These are phyloP conservation scores for Carapus acus DNA, from an alignment of 2,797 vertebrate genomes.

Conservation along the genomic window DNA sequence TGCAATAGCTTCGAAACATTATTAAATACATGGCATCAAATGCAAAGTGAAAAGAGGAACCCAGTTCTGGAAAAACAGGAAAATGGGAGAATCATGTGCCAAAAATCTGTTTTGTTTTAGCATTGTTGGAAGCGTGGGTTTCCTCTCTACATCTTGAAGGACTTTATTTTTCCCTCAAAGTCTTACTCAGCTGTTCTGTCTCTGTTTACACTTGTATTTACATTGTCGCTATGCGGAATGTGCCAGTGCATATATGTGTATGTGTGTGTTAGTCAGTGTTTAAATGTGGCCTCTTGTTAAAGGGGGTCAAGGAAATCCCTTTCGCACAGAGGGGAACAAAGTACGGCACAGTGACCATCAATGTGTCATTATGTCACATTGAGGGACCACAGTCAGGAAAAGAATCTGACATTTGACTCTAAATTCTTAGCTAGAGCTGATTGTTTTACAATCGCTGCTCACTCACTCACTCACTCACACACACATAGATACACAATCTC, in stretches of 20 bases:
- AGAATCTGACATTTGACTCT: constrained; percentile 68
- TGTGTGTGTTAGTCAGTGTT: constrained; percentile 11
- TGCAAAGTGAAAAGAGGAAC: constrained; percentile 48
- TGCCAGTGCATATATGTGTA: constrained; percentile 10
- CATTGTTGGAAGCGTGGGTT: constrained; percentile 41
- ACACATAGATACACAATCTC: constrained; percentile 3
- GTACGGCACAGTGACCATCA: constrained; percentile 2
- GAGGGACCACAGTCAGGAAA: constrained; percentile 32
- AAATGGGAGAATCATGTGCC: constrained; percentile 31
- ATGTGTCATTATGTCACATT: constrained; percentile 19
- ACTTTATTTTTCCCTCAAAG: constrained; percentile 6
- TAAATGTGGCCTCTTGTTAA: constrained; percentile 16
- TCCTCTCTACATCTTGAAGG: constrained; percentile 40
- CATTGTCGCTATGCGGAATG: constrained; percentile 11
- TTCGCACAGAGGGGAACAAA: constrained; percentile 23
- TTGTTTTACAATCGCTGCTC: constrained; percentile 47
- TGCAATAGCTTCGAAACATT: constrained; percentile 20
- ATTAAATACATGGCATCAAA: constrained; percentile 37
- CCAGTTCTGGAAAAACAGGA: constrained; percentile 40
- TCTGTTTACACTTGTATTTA: not conserved
- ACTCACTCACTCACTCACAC: constrained; percentile 15
- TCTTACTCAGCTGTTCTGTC: constrained; percentile 20
- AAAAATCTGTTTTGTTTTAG: constrained; percentile 58
- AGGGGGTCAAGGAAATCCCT: constrained; percentile 24
- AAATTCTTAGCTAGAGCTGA: constrained; percentile 45